phyloP scores from a whole-genome alignment of 1,140 invertebrate genomes.

The Reticulitermes speratus region DNA sequence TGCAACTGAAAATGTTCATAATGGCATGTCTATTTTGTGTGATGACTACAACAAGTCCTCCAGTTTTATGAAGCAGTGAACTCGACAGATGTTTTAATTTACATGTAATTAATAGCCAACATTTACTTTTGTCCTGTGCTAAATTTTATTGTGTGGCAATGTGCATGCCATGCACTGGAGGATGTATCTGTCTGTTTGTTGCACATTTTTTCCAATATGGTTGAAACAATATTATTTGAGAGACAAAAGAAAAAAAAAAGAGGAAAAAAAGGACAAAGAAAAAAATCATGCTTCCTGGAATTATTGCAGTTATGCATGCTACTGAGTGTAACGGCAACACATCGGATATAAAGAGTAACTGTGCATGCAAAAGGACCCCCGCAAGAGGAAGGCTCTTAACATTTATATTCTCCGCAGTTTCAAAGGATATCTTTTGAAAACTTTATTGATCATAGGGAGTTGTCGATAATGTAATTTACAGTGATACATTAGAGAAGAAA shows the following conservation, averaged over 20 bases:
- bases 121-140: too few species aligned
- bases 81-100: too few species aligned
- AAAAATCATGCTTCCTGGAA: neutral
- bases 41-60: too few species aligned
- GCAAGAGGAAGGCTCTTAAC: neutral
- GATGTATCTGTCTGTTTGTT: neutral
- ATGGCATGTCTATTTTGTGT: too few species aligned
- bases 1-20: too few species aligned
- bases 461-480: neutral
- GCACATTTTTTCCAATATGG: neutral
- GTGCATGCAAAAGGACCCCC: neutral
- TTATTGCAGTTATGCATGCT: neutral
- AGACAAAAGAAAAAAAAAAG: neutral
- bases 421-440: neutral
- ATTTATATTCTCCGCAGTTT: neutral
- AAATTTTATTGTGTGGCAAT: neutral
- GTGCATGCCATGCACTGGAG: neutral
- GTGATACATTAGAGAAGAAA: too few species aligned
- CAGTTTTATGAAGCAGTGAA: too few species aligned
- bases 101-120: too few species aligned
- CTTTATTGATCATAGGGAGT: neutral
- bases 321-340: neutral
- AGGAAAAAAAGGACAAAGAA: neutral
- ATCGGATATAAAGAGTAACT: neutral
- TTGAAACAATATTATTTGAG: neutral